Conservation (phyloP, 2,113 vertebrate genomes). For the Dolichallabes microphthalmus region DNA sequence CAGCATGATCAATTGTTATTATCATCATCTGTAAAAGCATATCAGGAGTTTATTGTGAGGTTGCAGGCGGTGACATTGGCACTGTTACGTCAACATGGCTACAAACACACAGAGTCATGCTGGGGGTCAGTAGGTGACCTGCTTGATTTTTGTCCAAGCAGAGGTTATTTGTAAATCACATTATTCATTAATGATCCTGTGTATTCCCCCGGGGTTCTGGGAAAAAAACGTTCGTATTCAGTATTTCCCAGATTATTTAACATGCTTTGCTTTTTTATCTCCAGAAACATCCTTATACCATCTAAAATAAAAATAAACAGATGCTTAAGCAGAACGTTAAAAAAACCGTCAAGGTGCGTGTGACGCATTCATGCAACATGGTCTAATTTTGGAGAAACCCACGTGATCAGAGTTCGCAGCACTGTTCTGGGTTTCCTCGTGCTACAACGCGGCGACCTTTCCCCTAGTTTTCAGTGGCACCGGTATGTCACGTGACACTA, state of each 20-base stretch:
- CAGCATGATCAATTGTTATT: background rate
- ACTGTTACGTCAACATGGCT: conserved; percentile 27
- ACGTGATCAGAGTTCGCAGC: background rate
- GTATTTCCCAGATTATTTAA: background rate
- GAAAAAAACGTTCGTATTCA: background rate
- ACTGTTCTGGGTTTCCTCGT: conserved; percentile 38
- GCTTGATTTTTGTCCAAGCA: conserved; percentile 55
- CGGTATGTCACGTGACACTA: conserved; percentile 69
- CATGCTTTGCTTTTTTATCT: background rate
- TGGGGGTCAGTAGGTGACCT: conserved; percentile 25
- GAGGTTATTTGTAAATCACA: conserved; percentile 55
- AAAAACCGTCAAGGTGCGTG: too few relatives aligned
- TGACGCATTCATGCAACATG: background rate
- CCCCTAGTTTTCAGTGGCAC: conserved; percentile 72
- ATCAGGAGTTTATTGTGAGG: background rate
- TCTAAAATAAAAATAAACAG: background rate
- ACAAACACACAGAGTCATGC: conserved; percentile 4
- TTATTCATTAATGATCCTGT: background rate
- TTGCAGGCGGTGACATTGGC: background rate
- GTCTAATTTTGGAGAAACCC: conserved; percentile 7
- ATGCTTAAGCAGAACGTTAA: background rate
- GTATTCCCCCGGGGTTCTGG: background rate
- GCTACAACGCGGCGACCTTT: conserved; percentile 71
- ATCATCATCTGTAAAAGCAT: background rate
- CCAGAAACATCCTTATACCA: background rate